A percentile compares a stretch with the other conserved stretches of the same genome.
These are phyloP conservation scores for Xestia xanthographa DNA, from an alignment of 2,888 invertebrate species.

Conservation along the genomic window DNA sequence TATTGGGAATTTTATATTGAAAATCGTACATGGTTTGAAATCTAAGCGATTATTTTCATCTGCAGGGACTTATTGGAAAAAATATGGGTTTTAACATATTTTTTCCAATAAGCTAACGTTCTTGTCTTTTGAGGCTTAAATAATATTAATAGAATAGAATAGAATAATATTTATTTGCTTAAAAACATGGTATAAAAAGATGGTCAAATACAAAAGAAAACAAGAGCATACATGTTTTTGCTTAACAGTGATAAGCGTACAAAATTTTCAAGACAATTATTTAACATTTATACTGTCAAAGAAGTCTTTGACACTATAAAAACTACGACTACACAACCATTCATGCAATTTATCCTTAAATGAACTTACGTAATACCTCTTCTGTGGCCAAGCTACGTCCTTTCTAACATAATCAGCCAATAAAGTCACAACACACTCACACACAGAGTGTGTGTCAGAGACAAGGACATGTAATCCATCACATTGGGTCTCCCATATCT, in stretches of 20 bases:
- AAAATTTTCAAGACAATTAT: too few species aligned
- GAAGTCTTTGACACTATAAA: too few species aligned
- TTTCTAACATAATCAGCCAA: background rate
- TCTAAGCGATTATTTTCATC: background rate
- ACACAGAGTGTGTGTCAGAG: background rate
- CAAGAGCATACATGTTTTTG: too few species aligned
- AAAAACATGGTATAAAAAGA: too few species aligned
- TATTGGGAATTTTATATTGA: conserved; percentile 5
- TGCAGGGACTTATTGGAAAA: background rate
- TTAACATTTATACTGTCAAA: too few species aligned
- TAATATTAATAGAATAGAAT: background rate
- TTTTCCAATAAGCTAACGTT: background rate
- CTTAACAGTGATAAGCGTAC: too few species aligned
- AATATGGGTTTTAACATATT: background rate
- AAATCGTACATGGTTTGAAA: conserved; percentile 3
- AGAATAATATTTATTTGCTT: too few species aligned
- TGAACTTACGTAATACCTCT: too few species aligned
- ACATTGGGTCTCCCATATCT: background rate
- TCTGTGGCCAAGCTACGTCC: background rate
- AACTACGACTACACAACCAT: too few species aligned
- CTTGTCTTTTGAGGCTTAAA: background rate
- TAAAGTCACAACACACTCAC: background rate
- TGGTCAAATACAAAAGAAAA: too few species aligned
- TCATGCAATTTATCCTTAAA: too few species aligned
- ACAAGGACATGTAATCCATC: background rate